Evolutionary conservation across 2,888 invertebrate species (phyloP).

Genomic region (Osedax fenrisi): DNA sequence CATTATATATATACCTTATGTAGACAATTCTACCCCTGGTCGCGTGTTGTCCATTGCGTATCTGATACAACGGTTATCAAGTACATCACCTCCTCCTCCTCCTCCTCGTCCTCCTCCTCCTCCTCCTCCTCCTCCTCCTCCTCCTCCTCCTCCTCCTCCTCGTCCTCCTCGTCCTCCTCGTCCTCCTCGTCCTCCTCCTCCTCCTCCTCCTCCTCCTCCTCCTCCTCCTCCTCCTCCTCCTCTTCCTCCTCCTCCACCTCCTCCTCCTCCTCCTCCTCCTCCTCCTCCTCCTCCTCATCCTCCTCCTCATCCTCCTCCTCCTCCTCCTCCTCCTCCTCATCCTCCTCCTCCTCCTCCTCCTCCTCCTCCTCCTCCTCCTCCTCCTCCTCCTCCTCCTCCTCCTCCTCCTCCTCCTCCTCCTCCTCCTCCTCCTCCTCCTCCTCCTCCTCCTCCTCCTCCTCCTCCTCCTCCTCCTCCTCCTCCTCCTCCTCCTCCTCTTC

Average conservation of each 20-base stretch:
- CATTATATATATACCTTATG: too few relatives aligned
- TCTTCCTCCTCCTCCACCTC: constrained; percentile 9
- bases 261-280: constrained; percentile 13
- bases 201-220: constrained; percentile 5
- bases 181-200: constrained; percentile 9
- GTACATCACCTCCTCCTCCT: constrained; percentile 4
- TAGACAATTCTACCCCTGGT: too few relatives aligned
- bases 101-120: constrained; percentile 1
- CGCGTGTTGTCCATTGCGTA: too few relatives aligned
- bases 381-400: constrained; percentile 17
- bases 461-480: constrained; percentile 7
- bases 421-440: constrained; percentile 15
- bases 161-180: constrained; percentile 9
- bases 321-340: constrained; percentile 3
- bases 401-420: constrained; percentile 9
- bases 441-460: neutral
- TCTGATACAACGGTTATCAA: too few relatives aligned
- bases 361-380: constrained; percentile 10
- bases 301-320: constrained; percentile 15
- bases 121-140: neutral
- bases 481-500: constrained; percentile 15
- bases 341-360: constrained; percentile 7
- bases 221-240: constrained; percentile 7
- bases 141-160: constrained; percentile 13
- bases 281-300: constrained; percentile 10